Base-by-base conservation (phyloP, 2,888 invertebrate species). In the Apotomis betuletana region DNA sequence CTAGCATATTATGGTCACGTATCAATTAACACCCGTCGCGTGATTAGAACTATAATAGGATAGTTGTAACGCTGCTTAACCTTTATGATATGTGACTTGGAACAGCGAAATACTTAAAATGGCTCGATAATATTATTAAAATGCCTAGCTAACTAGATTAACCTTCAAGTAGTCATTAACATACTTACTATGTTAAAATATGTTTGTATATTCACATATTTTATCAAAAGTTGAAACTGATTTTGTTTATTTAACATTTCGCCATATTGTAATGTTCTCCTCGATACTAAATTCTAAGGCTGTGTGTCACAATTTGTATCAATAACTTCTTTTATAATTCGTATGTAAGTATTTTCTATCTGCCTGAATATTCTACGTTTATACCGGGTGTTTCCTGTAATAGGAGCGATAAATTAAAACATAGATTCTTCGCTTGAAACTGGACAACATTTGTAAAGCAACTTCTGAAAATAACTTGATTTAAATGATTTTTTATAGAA, bases 11-110 rank as follows among this genome's bases (percentile, higher is more conserved):
- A 55, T 70, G 55, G 69, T 73, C 70, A 69, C 69, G 70, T 69
- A 67, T 67, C 73, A 65, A 73, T 73, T 73, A 73, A 73, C 61
- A 61, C 70, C 3, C 38, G 51, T 49, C 60, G 5, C 70, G 70
- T 70, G 64, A 65, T 73, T 73, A 70, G 70, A 65, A 69, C 69
- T 57, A 70, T 69, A 64, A 69, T 69, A 41, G 70, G 61, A 52
- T 67, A 67, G 51, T 65, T 73, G 55, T 70, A 64, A 52, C 27
- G 63, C 62, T 10, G 59, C 54, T 41, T 68, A 55, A 63, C 52
- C 61, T 65, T 46, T 65, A 55, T n/a, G 6, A 46, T 46, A 65
- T 57, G 55, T 55, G 55, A 55, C n/a, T 65, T 46, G 46, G 55
- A 46, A 65, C 57, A 46, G 46, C 55, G 6, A 65, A 57, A 65